These are phyloP conservation scores for Astur gentilis DNA, from an alignment of 2,113 vertebrate genomes.

Conservation along the genomic window DNA sequence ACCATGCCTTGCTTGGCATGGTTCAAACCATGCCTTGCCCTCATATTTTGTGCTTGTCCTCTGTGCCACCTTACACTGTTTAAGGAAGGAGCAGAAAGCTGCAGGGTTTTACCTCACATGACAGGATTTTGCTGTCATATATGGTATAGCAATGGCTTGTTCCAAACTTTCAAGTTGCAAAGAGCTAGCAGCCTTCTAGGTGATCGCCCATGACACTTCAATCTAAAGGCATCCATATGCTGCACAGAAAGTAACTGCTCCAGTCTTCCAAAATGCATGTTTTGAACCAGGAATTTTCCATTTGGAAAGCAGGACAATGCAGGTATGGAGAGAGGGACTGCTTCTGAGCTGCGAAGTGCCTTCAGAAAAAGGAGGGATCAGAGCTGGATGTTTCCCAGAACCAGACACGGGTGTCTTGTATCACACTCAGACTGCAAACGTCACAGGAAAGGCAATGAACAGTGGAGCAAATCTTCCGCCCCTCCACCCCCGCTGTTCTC, in stretches of 20 bases:
- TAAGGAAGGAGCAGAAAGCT: not conserved
- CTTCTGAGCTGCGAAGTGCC: not conserved
- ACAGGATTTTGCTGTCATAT: not conserved
- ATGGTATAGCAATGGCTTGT: not conserved
- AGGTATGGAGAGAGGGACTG: not conserved
- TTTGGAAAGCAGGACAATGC: not conserved
- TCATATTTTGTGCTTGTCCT: not conserved
- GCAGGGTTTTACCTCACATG: not conserved
- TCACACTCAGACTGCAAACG: not conserved
- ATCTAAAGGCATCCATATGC: not conserved
- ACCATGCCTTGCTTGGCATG: not conserved
- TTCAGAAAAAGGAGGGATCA: not conserved
- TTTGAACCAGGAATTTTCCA: not conserved
- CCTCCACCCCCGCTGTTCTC: not conserved
- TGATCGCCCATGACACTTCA: not conserved
- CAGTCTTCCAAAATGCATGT: not conserved
- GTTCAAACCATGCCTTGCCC: not conserved
- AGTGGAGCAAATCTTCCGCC: not conserved
- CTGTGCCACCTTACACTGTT: not conserved
- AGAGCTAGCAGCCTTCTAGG: not conserved
- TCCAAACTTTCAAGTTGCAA: not conserved
- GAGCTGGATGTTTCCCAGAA: not conserved
- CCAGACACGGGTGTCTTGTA: fast-evolving
- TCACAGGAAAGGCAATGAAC: not conserved
- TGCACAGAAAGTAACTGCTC: not conserved